Base-by-base conservation (phyloP, 2,113 vertebrate genomes). In the Macquaria ambigua region DNA sequence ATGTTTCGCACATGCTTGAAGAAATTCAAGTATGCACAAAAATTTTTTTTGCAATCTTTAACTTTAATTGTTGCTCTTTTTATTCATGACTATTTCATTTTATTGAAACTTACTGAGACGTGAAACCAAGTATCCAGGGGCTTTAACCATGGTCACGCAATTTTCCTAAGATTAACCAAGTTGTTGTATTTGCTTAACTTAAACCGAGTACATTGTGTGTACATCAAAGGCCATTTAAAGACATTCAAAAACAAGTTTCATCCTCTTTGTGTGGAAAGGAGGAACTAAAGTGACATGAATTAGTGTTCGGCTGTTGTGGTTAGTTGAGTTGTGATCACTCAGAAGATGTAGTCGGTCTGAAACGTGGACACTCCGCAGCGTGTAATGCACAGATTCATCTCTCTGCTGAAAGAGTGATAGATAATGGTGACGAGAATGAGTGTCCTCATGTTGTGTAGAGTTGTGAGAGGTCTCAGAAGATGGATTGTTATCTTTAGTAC, bases 331-430 rank as follows among this genome's bases (percentile, higher is more conserved):
- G 85, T 28, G 53, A 75, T 78, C 21, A 52, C 61, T 74, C 56
- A 39, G 61, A 73, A 68, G 67, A 79, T 28, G 62, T 37, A 21
- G 53, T 75, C 75, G 41, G 34, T 77, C 75, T 64, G 69, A 56
- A 79, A 55, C 78, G 41, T 25, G 74, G 71, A 50, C 73, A 28
- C 74, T 72, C 58, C 46, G 15, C 53, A 41, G 80, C 69, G 37
- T 31, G 81, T 62, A 61, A 82, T 39, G 70, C 77, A 59, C 77
- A 86, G 72, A 90, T 90, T 66, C 52, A 59, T 90, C 77, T 80
- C 50, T 14, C 64, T 20, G 70, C 52, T 77, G 75, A 72, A 79
- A 70, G 83, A 69, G 20, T 16, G 75, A 1, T 4, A 56, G 82
- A 87, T 71, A 81, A 74, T 67, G 74, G 70, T 6, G 4, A 28